Conservation (phyloP, 2,888 invertebrate genomes). For the Horisme vitalbata region DNA sequence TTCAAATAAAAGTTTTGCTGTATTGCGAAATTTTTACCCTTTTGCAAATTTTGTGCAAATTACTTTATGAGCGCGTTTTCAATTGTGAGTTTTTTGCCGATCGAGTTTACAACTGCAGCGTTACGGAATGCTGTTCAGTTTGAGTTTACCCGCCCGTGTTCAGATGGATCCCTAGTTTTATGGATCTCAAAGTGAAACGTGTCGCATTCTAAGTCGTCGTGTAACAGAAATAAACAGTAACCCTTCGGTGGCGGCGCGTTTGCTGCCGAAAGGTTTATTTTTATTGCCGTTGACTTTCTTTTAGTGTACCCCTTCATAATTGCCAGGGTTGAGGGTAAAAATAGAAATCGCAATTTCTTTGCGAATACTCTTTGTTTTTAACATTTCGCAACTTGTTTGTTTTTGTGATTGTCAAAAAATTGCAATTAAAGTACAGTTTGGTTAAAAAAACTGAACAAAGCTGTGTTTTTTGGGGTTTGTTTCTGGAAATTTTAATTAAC, state of each 20-base stretch:
- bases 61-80: constrained; percentile 73
- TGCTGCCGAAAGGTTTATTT: constrained; percentile 78
- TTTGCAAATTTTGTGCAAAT: constrained; percentile 81
- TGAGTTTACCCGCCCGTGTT: constrained; percentile 47
- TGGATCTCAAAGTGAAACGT: constrained; percentile 49
- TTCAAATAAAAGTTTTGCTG: constrained; percentile 61
- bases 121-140: constrained; percentile 49
- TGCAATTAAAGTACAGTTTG: constrained; percentile 28
- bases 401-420: constrained; percentile 41
- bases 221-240: constrained; percentile 75
- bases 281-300: constrained; percentile 75
- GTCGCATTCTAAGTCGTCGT: constrained; percentile 61
- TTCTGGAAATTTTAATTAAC: constrained; percentile 30
- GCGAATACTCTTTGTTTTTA: constrained; percentile 55
- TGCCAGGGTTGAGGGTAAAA: constrained; percentile 65
- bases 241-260: constrained; percentile 75
- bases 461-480: constrained; percentile 9
- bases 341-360: constrained; percentile 54
- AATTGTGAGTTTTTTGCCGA: constrained; percentile 59
- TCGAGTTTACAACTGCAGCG: constrained; percentile 64
- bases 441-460: constrained; percentile 1
- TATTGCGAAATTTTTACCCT: constrained; percentile 67
- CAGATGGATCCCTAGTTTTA: constrained; percentile 55
- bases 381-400: constrained; percentile 45
- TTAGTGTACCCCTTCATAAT: constrained; percentile 74